A percentile compares a stretch with the other conserved stretches of the same genome.
These are phyloP conservation scores for Baryphthengus martii DNA, from an alignment of 2,113 vertebrate genomes.

Conservation along the genomic window DNA sequence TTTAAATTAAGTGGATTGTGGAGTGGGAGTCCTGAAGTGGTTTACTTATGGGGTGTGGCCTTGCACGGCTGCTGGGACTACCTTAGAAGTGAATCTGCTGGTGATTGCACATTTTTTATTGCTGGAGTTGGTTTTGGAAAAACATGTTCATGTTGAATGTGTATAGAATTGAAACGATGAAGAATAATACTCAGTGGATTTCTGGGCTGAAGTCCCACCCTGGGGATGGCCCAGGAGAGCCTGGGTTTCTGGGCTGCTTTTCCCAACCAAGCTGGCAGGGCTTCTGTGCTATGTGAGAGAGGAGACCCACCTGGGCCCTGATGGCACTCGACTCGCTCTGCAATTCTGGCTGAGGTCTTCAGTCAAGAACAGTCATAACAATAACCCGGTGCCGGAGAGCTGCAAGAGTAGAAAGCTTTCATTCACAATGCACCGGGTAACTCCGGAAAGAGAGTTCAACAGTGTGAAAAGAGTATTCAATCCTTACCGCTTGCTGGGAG, in stretches of 20 bases:
- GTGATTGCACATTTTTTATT: neutral
- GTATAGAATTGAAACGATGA: neutral
- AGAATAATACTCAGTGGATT: neutral
- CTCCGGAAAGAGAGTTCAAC: neutral
- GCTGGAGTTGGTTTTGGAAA: slow-evolving; percentile 13
- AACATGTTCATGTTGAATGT: neutral
- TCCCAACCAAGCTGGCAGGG: neutral
- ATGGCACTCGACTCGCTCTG: neutral
- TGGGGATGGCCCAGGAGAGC: neutral
- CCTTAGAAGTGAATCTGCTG: neutral
- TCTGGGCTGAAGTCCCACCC: neutral
- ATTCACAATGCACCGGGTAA: neutral
- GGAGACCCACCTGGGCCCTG: neutral
- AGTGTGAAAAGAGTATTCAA: neutral
- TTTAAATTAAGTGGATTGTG: neutral
- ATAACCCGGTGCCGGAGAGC: neutral
- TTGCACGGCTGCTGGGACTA: neutral
- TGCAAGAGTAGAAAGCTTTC: neutral
- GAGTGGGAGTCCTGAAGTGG: neutral
- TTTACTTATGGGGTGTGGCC: neutral
- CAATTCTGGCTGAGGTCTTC: neutral
- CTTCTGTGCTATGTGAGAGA: neutral
- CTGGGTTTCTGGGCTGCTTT: neutral
- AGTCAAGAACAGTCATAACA: neutral
- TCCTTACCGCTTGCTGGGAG: neutral